Conservation (phyloP, 2,113 vertebrate genomes). For the Lipophrys pholis region DNA sequence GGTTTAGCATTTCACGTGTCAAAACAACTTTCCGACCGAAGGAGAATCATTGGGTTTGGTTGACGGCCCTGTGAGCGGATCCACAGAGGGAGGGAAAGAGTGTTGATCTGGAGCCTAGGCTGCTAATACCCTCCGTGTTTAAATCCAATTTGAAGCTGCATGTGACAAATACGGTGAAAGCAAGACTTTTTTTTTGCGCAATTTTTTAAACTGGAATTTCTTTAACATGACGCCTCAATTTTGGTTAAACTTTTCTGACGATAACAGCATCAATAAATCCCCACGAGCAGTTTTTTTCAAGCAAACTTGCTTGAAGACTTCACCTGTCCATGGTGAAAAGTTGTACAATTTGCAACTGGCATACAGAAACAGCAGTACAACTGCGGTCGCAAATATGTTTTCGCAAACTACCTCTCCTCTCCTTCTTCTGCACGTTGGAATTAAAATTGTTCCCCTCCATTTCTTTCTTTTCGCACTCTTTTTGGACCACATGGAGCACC, state of each 20-base stretch:
- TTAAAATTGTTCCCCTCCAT: constrained; percentile 19
- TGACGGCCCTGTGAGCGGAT: constrained; percentile 7
- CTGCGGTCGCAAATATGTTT: constrained; percentile 10
- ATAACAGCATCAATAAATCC: not conserved
- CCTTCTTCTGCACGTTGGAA: constrained; percentile 6
- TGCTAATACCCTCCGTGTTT: constrained; percentile 21
- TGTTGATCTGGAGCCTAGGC: constrained; percentile 19
- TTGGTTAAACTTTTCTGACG: constrained; percentile 3
- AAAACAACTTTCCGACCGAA: constrained; percentile 42
- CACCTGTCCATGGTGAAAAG: not conserved
- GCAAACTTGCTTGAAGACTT: not conserved
- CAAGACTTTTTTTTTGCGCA: constrained; percentile 12
- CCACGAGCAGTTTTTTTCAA: not conserved
- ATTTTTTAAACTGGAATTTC: constrained; percentile 17
- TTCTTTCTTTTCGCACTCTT: not conserved
- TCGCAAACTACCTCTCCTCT: constrained; percentile 2
- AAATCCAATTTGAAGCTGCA: constrained; percentile 48
- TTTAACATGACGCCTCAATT: not conserved
- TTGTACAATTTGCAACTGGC: constrained; percentile 10
- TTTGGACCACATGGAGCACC: constrained; percentile 19
- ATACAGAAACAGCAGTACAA: constrained; percentile 22
- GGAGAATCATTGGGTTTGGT: constrained; percentile 31
- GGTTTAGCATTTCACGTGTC: constrained; percentile 56
- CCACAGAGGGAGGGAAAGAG: constrained; percentile 13
- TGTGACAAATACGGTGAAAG: constrained; percentile 9